Evolutionary conservation across 2,797 vertebrate species (phyloP), one percentile per base, ranked within the genome.

Genomic region (Rhincodon typus): DNA sequence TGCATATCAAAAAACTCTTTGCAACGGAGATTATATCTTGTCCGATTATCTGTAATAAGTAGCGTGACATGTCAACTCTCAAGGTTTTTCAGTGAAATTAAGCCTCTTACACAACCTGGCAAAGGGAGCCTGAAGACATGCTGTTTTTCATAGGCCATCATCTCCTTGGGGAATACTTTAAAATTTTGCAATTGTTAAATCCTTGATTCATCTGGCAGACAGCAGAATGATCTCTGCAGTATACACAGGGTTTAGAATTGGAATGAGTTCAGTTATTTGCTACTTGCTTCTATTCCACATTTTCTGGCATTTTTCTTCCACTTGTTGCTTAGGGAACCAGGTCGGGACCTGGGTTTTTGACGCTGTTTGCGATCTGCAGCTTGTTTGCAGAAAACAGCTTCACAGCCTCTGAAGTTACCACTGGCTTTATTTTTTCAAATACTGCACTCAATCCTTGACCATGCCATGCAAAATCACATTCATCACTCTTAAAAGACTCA

Each of bases 221-320:
- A 3, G 25, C 82, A 88, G 86, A 27, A 12, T 25, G 12, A 88
- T 57, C 86, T 38, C 53, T 66, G 42, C 42, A 42, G 19, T 86
- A 46, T 8, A n/a, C 0, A 21, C 57, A 5, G 34, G 57, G 30
- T 66, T 50, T 34, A 19, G 88, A 50, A 42, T 30, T 46, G 38
- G 30, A 46, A 72, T 94, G 3, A 72, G 25, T 50, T 30, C 7
- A 62, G 3, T 62, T 62, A 62, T 62, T 62, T 62, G 91, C 7
- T 6, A 4, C 66, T 5, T 1, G 38, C 23, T 50, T 99, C 99
- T 99, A 99, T 99, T 99, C 99, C 79, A 98, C 98, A 88, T 98
- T 97, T 96, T 99, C 99, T 98, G 99, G 96, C 95, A 98, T 99
- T 97, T 99, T 99, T 97, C 99, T 98, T 97, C 99, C 99, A 97